Evolutionary conservation across 2,888 invertebrate species (phyloP).

Genomic region (Glomeris marginata): DNA sequence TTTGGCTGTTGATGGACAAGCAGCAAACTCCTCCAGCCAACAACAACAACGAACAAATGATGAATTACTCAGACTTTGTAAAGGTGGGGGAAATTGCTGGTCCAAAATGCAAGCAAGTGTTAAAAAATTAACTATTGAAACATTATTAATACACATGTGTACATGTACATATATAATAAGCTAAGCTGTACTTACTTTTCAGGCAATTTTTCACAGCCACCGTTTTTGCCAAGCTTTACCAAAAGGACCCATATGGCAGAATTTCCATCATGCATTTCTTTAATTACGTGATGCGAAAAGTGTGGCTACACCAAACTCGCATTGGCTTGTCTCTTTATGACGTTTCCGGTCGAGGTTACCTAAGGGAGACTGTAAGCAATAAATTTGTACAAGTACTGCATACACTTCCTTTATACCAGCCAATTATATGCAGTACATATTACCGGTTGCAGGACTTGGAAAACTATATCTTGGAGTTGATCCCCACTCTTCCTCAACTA

Average conservation of each 20-base stretch:
- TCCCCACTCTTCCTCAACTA: conserved; percentile 78
- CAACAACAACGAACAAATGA: conserved; percentile 62
- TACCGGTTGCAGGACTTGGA: conserved; percentile 68
- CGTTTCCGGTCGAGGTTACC: conserved; percentile 76
- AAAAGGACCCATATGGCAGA: conserved; percentile 68
- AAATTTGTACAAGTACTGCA: background rate
- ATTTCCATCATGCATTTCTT: conserved; percentile 80
- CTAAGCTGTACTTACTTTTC: too few species aligned
- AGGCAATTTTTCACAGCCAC: conserved; percentile 68
- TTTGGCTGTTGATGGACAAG: conserved; percentile 71
- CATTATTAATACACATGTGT: background rate
- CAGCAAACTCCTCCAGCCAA: conserved; percentile 56
- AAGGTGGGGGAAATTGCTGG: conserved; percentile 60
- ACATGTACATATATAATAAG: too few species aligned
- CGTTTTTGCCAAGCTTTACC: conserved; percentile 74
- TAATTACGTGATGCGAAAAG: conserved; percentile 88
- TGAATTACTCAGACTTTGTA: conserved; percentile 70
- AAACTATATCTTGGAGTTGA: conserved; percentile 82
- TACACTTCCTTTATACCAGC: background rate
- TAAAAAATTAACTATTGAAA: background rate
- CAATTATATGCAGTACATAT: background rate
- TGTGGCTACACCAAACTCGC: conserved; percentile 88
- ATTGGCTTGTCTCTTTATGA: conserved; percentile 88
- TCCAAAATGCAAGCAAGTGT: conserved; percentile 49
- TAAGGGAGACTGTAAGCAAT: conserved; percentile 59